Evolutionary conservation across 2,797 vertebrate genomes (phyloP).

Genomic region (Petrocephalus schoutedeni): DNA sequence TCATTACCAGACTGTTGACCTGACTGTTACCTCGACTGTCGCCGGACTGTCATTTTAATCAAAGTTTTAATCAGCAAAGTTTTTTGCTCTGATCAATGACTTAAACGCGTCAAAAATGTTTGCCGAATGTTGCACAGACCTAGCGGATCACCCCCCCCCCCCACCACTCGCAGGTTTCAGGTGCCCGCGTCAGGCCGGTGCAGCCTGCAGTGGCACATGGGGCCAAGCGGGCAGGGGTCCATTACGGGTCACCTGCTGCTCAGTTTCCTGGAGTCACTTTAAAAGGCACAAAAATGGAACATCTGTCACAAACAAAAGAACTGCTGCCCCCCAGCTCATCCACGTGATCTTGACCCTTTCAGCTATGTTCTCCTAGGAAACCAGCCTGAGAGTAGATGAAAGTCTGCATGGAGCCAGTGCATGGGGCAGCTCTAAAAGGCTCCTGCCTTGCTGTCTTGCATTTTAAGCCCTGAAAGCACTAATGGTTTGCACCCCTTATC

Average conservation of each 20-base stretch:
- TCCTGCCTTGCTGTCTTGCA: conserved; percentile 7
- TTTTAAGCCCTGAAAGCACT: conserved; percentile 22
- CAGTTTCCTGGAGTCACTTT: background rate
- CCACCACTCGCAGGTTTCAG: background rate
- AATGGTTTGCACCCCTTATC: conserved; percentile 24
- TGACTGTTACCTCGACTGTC: background rate
- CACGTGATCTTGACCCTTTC: background rate
- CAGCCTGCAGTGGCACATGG: background rate
- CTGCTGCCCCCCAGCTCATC: background rate
- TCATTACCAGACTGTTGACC: too few species aligned
- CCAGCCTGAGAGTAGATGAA: background rate
- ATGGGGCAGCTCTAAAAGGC: conserved; percentile 4
- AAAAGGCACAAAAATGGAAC: conserved; percentile 1
- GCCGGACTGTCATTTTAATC: background rate
- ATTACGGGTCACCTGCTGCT: background rate
- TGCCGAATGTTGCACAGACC: background rate
- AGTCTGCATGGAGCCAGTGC: background rate
- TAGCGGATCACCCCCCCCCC: background rate
- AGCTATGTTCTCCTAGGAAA: conserved; percentile 19
- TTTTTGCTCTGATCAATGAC: too few species aligned
- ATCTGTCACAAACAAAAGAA: background rate
- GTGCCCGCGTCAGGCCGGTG: background rate
- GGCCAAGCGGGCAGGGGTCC: background rate
- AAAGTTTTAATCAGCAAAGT: conserved; percentile 26
- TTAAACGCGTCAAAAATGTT: too few species aligned